Percentiles rank a stretch among this genome's conserved stretches.
phyloP scores from a whole-genome alignment of 2,113 vertebrate genomes.

The Coregonus clupeaformis region DNA sequence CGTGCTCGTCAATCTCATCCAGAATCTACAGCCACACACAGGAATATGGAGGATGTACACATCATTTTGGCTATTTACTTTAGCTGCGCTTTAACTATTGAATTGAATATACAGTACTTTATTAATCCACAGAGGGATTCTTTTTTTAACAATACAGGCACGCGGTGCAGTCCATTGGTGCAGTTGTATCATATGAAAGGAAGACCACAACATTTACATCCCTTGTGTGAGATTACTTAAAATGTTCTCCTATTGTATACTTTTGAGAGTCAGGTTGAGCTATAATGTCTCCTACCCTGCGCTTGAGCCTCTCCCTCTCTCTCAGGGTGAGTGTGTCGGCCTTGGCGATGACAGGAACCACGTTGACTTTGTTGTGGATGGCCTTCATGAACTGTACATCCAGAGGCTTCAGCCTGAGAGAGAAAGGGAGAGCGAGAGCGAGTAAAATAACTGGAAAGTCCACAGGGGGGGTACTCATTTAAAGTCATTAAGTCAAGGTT shows the following conservation, averaged over 20 bases:
- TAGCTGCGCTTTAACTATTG: too few relatives aligned
- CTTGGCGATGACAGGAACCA: conserved; percentile 82
- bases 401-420: conserved; percentile 77
- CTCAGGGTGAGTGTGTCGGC: conserved; percentile 84
- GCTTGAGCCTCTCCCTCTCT: conserved; percentile 93
- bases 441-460: not conserved
- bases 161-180: too few relatives aligned
- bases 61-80: not conserved
- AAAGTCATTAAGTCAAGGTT: not conserved
- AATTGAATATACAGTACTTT: too few relatives aligned
- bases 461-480: not conserved
- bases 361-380: conserved; percentile 83
- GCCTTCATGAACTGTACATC: conserved; percentile 86
- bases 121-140: too few relatives aligned
- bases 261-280: not conserved
- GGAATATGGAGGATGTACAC: not conserved
- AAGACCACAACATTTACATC: too few relatives aligned
- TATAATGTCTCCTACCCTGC: conserved; percentile 75
- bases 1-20: conserved; percentile 97
- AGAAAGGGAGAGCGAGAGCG: not conserved
- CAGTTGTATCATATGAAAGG: too few relatives aligned
- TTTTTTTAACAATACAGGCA: too few relatives aligned
- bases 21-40: conserved; percentile 77
- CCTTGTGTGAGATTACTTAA: too few relatives aligned
- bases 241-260: not conserved